phyloP scores from a whole-genome alignment of 2,113 vertebrate genomes.

The Otis tarda region DNA sequence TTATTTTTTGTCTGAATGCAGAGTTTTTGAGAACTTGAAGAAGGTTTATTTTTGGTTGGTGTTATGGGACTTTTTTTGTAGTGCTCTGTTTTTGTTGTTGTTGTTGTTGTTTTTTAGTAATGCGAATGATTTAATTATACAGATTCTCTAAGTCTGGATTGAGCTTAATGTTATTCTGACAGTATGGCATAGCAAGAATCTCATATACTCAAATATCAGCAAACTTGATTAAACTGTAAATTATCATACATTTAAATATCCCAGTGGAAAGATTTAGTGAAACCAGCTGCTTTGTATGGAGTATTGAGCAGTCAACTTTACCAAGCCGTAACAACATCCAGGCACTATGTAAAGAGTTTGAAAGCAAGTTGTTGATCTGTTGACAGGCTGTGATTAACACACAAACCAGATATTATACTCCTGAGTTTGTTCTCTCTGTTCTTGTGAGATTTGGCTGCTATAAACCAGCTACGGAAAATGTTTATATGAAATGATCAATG shows the following conservation, averaged over 20 bases:
- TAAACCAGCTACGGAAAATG: not conserved
- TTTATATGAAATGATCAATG: not conserved
- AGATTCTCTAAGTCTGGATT: not conserved
- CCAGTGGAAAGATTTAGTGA: not conserved
- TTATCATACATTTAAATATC: constrained; percentile 12
- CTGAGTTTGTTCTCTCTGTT: not conserved
- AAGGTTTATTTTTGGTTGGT: not conserved
- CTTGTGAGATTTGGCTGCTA: not conserved
- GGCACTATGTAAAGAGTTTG: not conserved
- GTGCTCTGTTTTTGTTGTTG: not conserved
- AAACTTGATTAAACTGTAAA: constrained; percentile 12
- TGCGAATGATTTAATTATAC: not conserved
- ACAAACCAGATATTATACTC: not conserved
- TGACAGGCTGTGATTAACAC: not conserved
- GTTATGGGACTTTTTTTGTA: not conserved
- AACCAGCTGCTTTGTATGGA: not conserved
- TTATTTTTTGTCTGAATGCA: not conserved
- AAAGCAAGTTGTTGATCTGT: not conserved
- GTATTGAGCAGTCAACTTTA: not conserved
- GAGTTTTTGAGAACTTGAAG: not conserved
- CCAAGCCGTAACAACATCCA: not conserved
- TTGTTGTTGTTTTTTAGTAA: not conserved
- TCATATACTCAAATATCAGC: not conserved
- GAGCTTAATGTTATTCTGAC: not conserved
- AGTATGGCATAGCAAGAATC: not conserved